Conservation (phyloP, 2,113 vertebrate genomes). For the Nyctibius bracteatus region DNA sequence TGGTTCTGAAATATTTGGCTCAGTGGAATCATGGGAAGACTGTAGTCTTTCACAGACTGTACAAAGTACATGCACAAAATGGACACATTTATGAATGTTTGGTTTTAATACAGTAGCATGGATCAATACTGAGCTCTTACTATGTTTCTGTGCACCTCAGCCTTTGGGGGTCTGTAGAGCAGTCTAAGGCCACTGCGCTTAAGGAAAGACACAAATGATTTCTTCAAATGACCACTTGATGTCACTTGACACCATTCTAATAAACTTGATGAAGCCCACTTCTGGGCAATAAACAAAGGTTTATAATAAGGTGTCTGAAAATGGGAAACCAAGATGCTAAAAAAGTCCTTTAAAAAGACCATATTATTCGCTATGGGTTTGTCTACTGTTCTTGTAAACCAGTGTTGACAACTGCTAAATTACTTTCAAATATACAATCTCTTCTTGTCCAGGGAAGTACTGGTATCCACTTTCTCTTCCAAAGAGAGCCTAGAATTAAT, state of each 20-base stretch:
- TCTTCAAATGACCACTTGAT: conserved; percentile 34
- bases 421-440: background rate
- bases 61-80: background rate
- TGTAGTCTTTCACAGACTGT: background rate
- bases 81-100: background rate
- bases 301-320: background rate
- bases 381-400: background rate
- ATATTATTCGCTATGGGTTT: background rate
- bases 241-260: conserved; percentile 12
- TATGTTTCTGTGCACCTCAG: background rate
- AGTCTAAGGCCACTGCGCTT: background rate
- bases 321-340: background rate
- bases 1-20: background rate
- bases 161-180: background rate
- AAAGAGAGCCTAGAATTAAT: background rate
- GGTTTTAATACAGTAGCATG: background rate
- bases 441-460: background rate
- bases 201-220: background rate
- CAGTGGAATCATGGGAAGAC: background rate
- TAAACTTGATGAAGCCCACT: background rate
- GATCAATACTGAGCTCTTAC: background rate
- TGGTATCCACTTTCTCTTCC: background rate
- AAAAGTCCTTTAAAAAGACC: background rate
- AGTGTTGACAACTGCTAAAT: background rate
- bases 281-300: background rate